phyloP scores from a whole-genome alignment of 2,888 invertebrate species.

The Calameuta pallipes region DNA sequence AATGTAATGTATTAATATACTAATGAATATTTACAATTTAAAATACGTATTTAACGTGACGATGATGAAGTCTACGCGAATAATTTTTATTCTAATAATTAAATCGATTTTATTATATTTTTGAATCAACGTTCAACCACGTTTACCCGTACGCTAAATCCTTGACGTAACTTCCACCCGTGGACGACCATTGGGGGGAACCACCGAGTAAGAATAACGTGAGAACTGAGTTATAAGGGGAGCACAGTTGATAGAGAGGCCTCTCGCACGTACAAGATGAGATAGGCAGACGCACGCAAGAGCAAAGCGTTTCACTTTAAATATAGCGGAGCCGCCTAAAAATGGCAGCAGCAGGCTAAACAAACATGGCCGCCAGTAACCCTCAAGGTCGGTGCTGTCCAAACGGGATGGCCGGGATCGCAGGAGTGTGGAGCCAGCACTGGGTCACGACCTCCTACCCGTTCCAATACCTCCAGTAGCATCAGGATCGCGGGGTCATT shows the following conservation, averaged over 20 bases:
- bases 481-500: constrained; percentile 38
- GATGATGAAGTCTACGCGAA: not conserved
- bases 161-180: not conserved
- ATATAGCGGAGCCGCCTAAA: constrained; percentile 32
- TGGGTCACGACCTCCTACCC: constrained; percentile 52
- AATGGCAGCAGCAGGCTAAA: constrained; percentile 32
- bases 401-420: constrained; percentile 26
- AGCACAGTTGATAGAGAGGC: not conserved
- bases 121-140: not conserved
- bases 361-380: constrained; percentile 25
- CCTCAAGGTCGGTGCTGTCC: constrained; percentile 37
- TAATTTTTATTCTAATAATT: not conserved
- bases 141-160: not conserved
- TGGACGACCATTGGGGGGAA: not conserved
- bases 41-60: not conserved
- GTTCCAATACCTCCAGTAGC: constrained; percentile 22
- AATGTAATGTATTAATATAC: not conserved
- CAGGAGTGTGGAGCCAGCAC: constrained; percentile 31
- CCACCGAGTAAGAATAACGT: not conserved
- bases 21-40: not conserved
- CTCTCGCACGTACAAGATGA: not conserved
- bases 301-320: constrained; percentile 22
- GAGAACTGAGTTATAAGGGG: not conserved
- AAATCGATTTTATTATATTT: not conserved
- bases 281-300: constrained; percentile 5